These are phyloP conservation scores for Enteromius mattozi DNA, from an alignment of 2,797 vertebrate species.

Conservation along the genomic window DNA sequence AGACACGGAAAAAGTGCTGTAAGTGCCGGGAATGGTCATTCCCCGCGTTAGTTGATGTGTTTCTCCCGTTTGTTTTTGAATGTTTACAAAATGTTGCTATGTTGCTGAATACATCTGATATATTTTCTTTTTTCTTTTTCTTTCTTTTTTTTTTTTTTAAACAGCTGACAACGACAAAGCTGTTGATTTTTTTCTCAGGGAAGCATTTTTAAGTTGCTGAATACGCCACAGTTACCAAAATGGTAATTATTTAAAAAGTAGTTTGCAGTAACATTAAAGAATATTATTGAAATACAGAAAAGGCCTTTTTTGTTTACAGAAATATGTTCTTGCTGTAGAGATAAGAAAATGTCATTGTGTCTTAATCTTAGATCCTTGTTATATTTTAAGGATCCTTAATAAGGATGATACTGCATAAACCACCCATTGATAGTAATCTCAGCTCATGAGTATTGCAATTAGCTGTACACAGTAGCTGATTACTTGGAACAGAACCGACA, in stretches of 20 bases:
- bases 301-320: not conserved
- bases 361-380: not conserved
- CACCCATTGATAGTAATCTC: no score
- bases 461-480: no score
- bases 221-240: not conserved
- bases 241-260: not conserved
- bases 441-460: no score
- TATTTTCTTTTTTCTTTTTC: not conserved
- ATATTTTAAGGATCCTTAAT: not conserved
- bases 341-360: not conserved
- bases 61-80: not conserved
- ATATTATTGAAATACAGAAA: not conserved
- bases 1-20: not conserved
- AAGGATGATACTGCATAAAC: no score
- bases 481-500: no score
- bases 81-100: not conserved
- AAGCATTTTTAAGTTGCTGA: not conserved
- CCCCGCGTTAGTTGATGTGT: not conserved
- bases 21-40: not conserved
- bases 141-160: not conserved
- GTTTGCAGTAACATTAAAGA: not conserved
- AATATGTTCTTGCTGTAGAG: not conserved
- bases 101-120: not conserved
- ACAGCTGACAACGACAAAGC: not conserved
- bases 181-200: not conserved